Percentiles rank a stretch among this genome's conserved stretches.
phyloP scores from a whole-genome alignment of 35 echinoderm and acorn worm genomes.

The Patiria miniata region DNA sequence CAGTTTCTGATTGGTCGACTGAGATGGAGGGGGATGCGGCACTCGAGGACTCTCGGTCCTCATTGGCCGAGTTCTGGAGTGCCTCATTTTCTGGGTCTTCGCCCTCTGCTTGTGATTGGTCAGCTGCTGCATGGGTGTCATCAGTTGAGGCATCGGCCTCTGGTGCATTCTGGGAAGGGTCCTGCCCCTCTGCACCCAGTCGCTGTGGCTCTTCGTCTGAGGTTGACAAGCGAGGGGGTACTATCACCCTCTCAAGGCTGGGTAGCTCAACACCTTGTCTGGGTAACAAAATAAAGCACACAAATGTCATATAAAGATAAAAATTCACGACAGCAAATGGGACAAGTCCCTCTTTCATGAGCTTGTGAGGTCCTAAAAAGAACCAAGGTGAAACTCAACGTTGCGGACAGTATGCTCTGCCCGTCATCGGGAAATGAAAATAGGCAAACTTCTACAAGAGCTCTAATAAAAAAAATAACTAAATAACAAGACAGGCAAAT shows the following conservation, averaged over 20 bases:
- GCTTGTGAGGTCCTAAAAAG: too few relatives aligned
- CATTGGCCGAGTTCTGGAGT: background rate
- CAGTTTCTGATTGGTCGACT: background rate
- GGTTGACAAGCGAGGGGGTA: background rate
- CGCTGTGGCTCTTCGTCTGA: background rate
- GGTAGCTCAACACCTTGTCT: background rate
- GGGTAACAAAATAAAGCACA: background rate
- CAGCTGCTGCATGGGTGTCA: background rate
- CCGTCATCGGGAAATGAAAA: too few relatives aligned
- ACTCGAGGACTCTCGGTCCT: background rate
- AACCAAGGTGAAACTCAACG: too few relatives aligned
- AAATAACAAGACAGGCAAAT: too few relatives aligned
- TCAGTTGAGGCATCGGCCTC: background rate
- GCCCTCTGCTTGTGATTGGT: background rate
- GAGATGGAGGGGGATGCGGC: too few relatives aligned
- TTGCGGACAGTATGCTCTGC: too few relatives aligned
- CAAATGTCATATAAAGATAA: background rate
- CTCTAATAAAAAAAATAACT: too few relatives aligned
- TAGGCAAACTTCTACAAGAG: too few relatives aligned
- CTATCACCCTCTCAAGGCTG: background rate
- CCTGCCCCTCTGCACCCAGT: constrained; percentile 31
- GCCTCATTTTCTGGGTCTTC: background rate
- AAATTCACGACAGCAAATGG: too few relatives aligned
- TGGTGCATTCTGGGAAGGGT: background rate
- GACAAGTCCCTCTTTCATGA: too few relatives aligned